Conservation (phyloP, 2,888 invertebrate species). For the Tipula helvola region DNA sequence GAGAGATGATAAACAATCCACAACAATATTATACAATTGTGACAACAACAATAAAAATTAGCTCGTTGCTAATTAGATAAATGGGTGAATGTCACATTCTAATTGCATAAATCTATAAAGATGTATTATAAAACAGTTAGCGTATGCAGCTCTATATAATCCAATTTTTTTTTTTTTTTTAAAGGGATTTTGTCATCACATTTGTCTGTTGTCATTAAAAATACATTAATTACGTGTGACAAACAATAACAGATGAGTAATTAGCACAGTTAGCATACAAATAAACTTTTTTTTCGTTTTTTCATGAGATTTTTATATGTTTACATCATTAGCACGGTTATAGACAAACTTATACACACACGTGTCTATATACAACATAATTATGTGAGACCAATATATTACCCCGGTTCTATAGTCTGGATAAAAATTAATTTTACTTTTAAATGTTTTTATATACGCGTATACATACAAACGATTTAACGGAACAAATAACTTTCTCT, state of each 20-base stretch:
- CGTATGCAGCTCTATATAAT: not conserved
- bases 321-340: not conserved
- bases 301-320: not conserved
- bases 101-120: not conserved
- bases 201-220: not conserved
- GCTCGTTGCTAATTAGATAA: not conserved
- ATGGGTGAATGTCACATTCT: not conserved
- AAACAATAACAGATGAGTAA: not conserved
- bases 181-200: not conserved
- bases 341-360: not conserved
- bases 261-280: not conserved
- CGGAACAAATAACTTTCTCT: not conserved
- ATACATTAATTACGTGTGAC: not conserved
- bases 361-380: not conserved
- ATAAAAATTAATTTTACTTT: not conserved
- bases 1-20: not conserved
- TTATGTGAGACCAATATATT: not conserved
- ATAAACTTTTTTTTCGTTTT: not conserved
- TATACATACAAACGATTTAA: not conserved
- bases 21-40: not conserved
- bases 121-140: not conserved
- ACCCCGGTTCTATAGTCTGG: not conserved
- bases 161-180: not conserved
- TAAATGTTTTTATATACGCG: not conserved
- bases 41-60: not conserved